These are phyloP conservation scores for Drosophila siamana DNA, from an alignment of 2,888 invertebrate genomes.

Conservation along the genomic window DNA sequence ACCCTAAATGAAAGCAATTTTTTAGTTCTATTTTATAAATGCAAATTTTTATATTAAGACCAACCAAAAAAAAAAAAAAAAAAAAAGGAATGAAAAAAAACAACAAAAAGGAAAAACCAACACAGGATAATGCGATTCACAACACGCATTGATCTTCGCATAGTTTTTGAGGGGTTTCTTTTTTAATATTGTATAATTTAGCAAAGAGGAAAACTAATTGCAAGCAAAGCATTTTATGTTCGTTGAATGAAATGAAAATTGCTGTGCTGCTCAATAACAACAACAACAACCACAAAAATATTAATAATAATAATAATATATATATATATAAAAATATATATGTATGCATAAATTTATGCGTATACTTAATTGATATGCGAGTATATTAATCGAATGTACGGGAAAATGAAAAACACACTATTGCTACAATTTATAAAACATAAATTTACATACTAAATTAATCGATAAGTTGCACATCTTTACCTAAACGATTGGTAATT, in stretches of 20 bases:
- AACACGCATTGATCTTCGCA: slow-evolving; percentile 54
- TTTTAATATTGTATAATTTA: slow-evolving; percentile 44
- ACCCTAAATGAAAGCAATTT: slow-evolving; percentile 62
- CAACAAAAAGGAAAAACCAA: slow-evolving; percentile 15
- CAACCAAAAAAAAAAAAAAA: slow-evolving; percentile 57
- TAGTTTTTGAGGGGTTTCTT: slow-evolving; percentile 37
- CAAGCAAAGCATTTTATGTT: slow-evolving; percentile 70
- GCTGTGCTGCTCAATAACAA: slow-evolving; percentile 85
- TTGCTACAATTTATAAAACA: slow-evolving; percentile 69
- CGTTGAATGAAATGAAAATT: slow-evolving; percentile 73
- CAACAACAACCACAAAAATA: slow-evolving; percentile 44
- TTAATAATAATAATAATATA: slow-evolving; percentile 39
- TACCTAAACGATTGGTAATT: slow-evolving; percentile 83
- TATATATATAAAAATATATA: slow-evolving; percentile 4
- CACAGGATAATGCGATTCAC: slow-evolving; percentile 34
- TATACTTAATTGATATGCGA: background rate
- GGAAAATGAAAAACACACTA: slow-evolving; percentile 42
- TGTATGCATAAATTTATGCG: background rate
- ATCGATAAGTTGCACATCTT: slow-evolving; percentile 81
- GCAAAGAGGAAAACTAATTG: slow-evolving; percentile 53
- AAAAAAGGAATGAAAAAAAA: background rate
- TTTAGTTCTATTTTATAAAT: slow-evolving; percentile 66
- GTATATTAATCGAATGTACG: slow-evolving; percentile 44
- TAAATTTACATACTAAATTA: slow-evolving; percentile 58
- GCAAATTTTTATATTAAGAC: slow-evolving; percentile 52